Percentiles rank a stretch among this genome's conserved stretches.
phyloP scores from a whole-genome alignment of 1,140 invertebrate species.

The Lepidurus arcticus region DNA sequence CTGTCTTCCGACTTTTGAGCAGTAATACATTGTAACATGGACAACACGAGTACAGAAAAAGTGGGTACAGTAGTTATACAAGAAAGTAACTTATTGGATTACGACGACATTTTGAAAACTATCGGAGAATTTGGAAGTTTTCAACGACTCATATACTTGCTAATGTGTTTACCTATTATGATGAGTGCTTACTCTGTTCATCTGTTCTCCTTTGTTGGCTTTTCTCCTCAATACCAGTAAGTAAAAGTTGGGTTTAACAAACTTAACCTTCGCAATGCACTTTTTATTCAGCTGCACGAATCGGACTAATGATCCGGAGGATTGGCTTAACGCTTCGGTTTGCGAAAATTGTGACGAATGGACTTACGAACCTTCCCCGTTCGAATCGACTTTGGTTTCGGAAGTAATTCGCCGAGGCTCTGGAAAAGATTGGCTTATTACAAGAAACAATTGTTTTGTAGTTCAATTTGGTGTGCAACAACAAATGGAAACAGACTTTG shows the following conservation, averaged over 20 bases:
- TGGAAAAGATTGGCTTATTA: too few species aligned
- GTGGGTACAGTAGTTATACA: neutral
- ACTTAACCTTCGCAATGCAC: neutral
- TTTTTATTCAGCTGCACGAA: neutral
- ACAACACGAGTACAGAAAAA: neutral
- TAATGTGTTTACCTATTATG: neutral
- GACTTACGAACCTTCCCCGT: neutral
- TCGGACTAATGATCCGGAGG: neutral
- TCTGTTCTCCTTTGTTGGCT: neutral
- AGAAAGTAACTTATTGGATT: neutral
- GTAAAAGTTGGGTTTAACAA: neutral
- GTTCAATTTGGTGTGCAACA: constrained; percentile 42
- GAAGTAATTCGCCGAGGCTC: neutral
- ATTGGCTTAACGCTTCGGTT: neutral
- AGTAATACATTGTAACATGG: neutral
- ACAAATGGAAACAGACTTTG: constrained; percentile 39
- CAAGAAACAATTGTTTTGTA: constrained; percentile 29
- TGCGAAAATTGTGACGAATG: neutral
- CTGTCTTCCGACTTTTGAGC: neutral
- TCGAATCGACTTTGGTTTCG: neutral
- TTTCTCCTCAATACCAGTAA: neutral
- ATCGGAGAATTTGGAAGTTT: neutral
- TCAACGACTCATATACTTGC: neutral
- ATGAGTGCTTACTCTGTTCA: neutral
- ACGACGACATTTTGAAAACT: neutral